Evolutionary conservation across 2,797 vertebrate species (phyloP).

Genomic region (Harpagifer antarcticus): DNA sequence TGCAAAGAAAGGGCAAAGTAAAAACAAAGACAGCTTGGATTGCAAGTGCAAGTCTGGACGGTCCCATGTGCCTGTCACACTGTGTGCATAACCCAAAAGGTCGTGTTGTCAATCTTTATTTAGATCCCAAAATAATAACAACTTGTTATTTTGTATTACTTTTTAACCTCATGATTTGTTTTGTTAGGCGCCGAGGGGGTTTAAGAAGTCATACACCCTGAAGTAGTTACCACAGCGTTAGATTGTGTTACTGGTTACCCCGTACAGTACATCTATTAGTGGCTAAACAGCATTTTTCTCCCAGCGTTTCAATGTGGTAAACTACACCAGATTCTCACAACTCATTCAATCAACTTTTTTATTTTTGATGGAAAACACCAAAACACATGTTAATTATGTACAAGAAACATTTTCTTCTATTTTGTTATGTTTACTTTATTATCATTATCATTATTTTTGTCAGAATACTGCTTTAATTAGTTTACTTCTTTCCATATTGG

Average conservation of each 20-base stretch:
- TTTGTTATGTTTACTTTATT: no score
- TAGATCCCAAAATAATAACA: background rate
- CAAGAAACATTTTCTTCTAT: no score
- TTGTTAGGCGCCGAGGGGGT: background rate
- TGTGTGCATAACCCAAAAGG: background rate
- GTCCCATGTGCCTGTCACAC: conserved; percentile 8
- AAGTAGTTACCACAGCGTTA: no score
- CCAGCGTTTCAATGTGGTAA: background rate
- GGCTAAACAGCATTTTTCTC: no score
- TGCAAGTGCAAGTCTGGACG: background rate
- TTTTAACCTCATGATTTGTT: background rate
- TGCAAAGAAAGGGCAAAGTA: background rate
- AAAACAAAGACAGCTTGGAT: background rate
- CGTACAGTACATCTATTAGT: background rate
- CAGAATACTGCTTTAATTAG: no score
- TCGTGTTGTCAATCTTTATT: background rate
- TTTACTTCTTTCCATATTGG: no score
- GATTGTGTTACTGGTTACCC: background rate
- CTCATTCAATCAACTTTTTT: background rate
- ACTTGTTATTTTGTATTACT: background rate
- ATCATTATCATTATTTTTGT: no score
- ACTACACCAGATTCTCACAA: background rate
- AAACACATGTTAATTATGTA: no score
- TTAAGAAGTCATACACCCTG: background rate
- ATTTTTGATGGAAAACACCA: no score